phyloP scores from a whole-genome alignment of 2,113 vertebrate species.

The Phyllostomus discolor region DNA sequence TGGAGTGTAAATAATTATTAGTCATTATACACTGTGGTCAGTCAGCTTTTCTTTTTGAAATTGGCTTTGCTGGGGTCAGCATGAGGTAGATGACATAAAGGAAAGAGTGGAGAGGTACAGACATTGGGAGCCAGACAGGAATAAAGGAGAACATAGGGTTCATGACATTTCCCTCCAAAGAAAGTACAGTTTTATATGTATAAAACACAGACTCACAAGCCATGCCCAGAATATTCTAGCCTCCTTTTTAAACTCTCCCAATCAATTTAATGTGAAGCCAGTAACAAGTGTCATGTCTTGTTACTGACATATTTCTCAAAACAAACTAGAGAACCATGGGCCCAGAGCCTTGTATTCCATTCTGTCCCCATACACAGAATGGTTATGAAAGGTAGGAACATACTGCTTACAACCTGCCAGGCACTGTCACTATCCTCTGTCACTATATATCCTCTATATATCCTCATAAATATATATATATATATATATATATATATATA shows the following conservation, averaged over 20 bases:
- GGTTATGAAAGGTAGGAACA: neutral
- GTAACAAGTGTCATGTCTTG: neutral
- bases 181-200: neutral
- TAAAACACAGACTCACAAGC: neutral
- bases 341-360: neutral
- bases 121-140: neutral
- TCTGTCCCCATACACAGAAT: neutral
- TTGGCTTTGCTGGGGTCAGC: neutral
- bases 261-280: neutral
- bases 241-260: neutral
- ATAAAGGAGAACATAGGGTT: neutral
- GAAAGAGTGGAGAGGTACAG: neutral
- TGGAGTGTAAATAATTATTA: neutral
- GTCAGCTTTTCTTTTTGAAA: neutral
- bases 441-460: no score
- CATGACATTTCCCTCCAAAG: neutral
- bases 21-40: neutral
- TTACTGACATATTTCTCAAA: neutral
- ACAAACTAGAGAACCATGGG: neutral
- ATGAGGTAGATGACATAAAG: neutral
- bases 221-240: neutral
- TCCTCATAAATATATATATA: no score
- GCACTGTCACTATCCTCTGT: neutral
- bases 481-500: no score
- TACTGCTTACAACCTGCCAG: neutral